Conservation (phyloP, 2,888 invertebrate genomes). For the Melanophora roralis region DNA sequence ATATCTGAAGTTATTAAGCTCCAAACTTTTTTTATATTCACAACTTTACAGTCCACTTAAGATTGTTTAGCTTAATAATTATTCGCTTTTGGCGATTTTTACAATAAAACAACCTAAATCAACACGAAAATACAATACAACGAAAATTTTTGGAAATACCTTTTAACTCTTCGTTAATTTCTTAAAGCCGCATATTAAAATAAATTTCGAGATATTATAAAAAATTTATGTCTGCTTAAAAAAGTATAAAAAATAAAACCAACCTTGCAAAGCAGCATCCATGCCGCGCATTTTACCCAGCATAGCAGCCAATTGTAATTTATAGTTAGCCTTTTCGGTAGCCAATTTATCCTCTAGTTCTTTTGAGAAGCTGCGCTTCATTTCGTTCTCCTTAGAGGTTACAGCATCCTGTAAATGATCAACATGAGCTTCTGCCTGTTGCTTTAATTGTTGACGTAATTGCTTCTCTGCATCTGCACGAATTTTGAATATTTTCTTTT, state of each 20-base stretch:
- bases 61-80: too few relatives aligned
- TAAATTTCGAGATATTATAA: not conserved
- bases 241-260: slow-evolving; percentile 62
- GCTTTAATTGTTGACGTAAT: slow-evolving; percentile 86
- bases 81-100: too few relatives aligned
- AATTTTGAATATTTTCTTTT: slow-evolving; percentile 82
- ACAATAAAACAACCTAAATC: too few relatives aligned
- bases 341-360: slow-evolving; percentile 83
- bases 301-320: slow-evolving; percentile 84
- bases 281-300: slow-evolving; percentile 87
- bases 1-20: too few relatives aligned
- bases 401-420: slow-evolving; percentile 88
- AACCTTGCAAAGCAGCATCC: slow-evolving; percentile 86
- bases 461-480: slow-evolving; percentile 84
- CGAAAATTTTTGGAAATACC: slow-evolving; percentile 67
- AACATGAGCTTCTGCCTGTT: slow-evolving; percentile 90
- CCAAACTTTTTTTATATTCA: too few relatives aligned
- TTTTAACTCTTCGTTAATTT: slow-evolving; percentile 76
- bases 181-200: slow-evolving; percentile 70
- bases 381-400: slow-evolving; percentile 78
- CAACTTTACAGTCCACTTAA: too few relatives aligned
- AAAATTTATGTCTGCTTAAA: too few relatives aligned
- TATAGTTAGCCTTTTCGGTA: slow-evolving; percentile 83
- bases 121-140: too few relatives aligned
- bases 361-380: slow-evolving; percentile 78